These are phyloP conservation scores for Motacilla alba DNA, from an alignment of 2,113 vertebrate genomes.

Conservation along the genomic window DNA sequence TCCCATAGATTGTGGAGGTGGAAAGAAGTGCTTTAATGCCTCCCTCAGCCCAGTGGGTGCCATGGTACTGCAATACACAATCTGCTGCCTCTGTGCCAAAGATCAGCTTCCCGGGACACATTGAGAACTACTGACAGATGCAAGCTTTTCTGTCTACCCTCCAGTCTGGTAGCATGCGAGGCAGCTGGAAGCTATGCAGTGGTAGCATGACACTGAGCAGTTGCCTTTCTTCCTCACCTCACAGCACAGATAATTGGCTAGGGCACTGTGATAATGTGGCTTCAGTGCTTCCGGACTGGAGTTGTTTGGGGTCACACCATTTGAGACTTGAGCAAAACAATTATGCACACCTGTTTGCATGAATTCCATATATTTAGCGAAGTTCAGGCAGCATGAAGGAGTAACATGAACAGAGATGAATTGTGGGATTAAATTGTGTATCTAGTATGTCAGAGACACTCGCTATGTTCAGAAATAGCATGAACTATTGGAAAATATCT, in stretches of 20 bases:
- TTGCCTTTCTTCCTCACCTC: background rate
- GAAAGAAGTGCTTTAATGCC: background rate
- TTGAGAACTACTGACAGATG: constrained; percentile 36
- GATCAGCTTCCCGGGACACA: background rate
- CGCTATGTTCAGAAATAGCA: background rate
- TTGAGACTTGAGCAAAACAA: background rate
- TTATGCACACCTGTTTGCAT: background rate
- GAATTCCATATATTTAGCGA: background rate
- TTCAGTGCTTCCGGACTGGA: background rate
- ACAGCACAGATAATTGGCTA: background rate
- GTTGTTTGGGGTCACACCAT: background rate
- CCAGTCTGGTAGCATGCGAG: background rate
- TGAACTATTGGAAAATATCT: background rate
- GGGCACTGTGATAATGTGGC: background rate
- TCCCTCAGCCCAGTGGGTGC: background rate
- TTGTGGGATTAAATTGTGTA: background rate
- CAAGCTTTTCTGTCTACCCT: background rate
- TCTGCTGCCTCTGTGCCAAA: background rate
- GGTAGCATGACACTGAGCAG: background rate
- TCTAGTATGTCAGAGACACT: background rate
- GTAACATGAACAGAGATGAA: background rate
- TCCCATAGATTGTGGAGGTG: background rate
- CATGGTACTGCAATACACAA: background rate
- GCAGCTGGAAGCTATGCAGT: constrained; percentile 25
- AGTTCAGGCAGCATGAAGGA: background rate